A percentile compares a stretch with the other conserved stretches of the same genome.
Evolutionary conservation across 2,797 vertebrate genomes (phyloP).

Genomic region (Catostomus latipinnis): DNA sequence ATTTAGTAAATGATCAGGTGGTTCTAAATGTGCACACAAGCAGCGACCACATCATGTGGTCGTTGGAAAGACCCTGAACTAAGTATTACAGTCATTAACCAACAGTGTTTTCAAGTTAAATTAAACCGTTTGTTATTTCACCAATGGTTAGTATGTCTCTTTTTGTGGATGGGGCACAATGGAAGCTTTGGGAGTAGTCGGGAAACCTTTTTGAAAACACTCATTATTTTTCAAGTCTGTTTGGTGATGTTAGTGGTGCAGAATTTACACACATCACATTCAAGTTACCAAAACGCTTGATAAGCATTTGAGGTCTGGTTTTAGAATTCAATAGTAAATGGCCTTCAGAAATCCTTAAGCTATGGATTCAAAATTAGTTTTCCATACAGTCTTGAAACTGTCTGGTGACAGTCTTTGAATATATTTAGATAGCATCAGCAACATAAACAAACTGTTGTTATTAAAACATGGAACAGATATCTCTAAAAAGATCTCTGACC

Average conservation of each 20-base stretch:
- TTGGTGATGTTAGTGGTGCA: background rate
- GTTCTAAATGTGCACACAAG: constrained; percentile 40
- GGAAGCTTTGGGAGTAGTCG: no score
- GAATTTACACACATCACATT: background rate
- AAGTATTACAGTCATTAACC: constrained; percentile 56
- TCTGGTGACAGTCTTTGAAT: constrained; percentile 1
- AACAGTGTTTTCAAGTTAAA: constrained; percentile 59
- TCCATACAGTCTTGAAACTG: background rate
- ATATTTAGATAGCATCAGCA: constrained; percentile 2
- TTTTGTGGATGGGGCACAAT: no score
- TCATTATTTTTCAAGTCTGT: no score
- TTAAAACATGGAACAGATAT: constrained; percentile 1
- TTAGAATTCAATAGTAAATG: background rate
- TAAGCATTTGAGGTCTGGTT: background rate
- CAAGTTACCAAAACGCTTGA: background rate
- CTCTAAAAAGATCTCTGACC: constrained; percentile 21
- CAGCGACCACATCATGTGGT: background rate
- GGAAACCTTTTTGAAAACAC: no score
- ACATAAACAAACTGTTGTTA: constrained; percentile 11
- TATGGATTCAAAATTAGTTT: background rate
- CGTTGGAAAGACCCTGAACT: background rate
- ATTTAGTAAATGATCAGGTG: constrained; percentile 14
- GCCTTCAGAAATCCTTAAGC: background rate
- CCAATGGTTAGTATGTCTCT: background rate
- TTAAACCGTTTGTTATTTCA: constrained; percentile 11